Conservation (phyloP, 2,888 invertebrate species). For the Tetanocera ferruginea region DNA sequence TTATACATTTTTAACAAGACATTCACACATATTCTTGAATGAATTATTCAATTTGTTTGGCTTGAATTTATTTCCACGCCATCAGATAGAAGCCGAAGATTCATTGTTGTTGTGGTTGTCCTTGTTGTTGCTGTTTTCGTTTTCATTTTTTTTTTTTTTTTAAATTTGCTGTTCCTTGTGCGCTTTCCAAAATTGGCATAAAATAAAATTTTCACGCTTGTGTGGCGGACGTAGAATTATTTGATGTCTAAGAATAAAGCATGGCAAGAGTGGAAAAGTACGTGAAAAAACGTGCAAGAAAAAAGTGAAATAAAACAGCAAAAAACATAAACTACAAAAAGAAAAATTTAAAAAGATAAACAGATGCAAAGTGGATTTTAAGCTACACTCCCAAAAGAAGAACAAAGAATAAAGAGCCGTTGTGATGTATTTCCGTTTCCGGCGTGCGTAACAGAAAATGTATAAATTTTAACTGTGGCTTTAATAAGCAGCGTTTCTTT, state of each 20-base stretch:
- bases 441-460: not conserved
- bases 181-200: not conserved
- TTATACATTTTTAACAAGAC: conserved; percentile 1
- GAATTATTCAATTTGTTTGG: conserved; percentile 25
- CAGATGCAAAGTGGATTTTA: conserved; percentile 27
- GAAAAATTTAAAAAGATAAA: conserved; percentile 2
- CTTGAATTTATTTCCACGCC: conserved; percentile 2
- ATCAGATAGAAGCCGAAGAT: not conserved
- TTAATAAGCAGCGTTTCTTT: no score
- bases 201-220: conserved; percentile 13
- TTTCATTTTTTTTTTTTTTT: no score
- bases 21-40: conserved; percentile 25
- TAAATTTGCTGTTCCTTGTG: not conserved
- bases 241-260: no score
- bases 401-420: not conserved
- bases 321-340: not conserved
- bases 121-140: not conserved
- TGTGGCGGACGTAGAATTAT: conserved; percentile 1
- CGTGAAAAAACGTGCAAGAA: not conserved
- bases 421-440: not conserved
- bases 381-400: not conserved
- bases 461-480: no score
- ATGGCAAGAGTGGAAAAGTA: not conserved
- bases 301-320: not conserved
- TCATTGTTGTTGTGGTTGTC: not conserved